Percentiles rank a stretch among this genome's conserved stretches.
Evolutionary conservation across 2,113 vertebrate species (phyloP).

Genomic region (Guaruba guarouba): DNA sequence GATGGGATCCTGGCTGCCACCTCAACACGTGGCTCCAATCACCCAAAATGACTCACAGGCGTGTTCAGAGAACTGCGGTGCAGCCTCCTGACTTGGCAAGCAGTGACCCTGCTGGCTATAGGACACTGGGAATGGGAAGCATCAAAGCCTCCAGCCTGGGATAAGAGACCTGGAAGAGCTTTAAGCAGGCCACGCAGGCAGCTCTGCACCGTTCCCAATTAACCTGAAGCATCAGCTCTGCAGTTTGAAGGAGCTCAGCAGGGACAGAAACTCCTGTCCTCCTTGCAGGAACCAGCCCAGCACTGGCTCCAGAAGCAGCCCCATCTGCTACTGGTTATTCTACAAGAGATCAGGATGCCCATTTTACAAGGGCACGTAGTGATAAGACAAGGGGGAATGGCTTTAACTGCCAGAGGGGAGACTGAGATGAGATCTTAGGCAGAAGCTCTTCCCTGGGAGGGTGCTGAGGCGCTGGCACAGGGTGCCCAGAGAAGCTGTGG

Average conservation of each 20-base stretch:
- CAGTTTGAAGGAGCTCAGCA: not conserved
- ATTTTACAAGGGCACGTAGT: not conserved
- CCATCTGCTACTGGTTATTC: not conserved
- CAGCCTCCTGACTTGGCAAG: constrained; percentile 30
- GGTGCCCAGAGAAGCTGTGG: too few relatives aligned
- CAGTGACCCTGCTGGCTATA: not conserved
- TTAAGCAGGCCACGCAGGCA: not conserved
- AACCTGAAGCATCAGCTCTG: not conserved
- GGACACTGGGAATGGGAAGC: not conserved
- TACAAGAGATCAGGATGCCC: not conserved
- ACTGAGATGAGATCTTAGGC: not conserved
- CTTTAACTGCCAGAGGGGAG: not conserved
- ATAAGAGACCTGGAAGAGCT: not conserved
- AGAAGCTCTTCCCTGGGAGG: not conserved
- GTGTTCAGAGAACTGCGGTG: not conserved
- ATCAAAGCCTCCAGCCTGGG: not conserved
- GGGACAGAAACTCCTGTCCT: not conserved
- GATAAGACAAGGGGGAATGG: not conserved
- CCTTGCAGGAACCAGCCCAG: not conserved
- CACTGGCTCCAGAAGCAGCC: not conserved
- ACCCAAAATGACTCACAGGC: constrained; percentile 32
- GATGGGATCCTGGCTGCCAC: constrained; percentile 20
- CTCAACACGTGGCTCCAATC: constrained; percentile 58
- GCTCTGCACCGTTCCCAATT: not conserved
- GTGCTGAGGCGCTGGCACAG: too few relatives aligned